A percentile compares a stretch with the other conserved stretches of the same genome.
Conservation (phyloP, 2,797 vertebrate genomes). For the Xiphorhynchus erythropygius region DNA sequence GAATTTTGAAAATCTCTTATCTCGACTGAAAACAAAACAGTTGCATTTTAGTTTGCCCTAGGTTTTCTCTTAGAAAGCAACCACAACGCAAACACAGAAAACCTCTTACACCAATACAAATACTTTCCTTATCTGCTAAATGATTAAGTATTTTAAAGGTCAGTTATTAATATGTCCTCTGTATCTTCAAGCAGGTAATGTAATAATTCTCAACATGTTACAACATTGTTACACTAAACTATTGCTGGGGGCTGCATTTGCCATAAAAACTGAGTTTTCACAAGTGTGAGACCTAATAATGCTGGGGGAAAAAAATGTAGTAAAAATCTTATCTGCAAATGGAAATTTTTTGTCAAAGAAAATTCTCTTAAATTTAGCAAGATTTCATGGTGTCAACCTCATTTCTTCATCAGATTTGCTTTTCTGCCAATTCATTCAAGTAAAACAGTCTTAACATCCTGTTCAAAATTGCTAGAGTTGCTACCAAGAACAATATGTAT, state of each 20-base stretch:
- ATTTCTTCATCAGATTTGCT: not conserved
- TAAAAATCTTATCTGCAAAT: not conserved
- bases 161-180: not conserved
- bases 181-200: not conserved
- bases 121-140: not conserved
- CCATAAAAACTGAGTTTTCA: not conserved
- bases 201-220: not conserved
- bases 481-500: not conserved
- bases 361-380: not conserved
- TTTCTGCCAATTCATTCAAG: not conserved
- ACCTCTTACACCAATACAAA: not conserved
- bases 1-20: constrained; percentile 92
- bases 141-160: not conserved
- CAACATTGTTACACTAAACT: not conserved
- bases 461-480: not conserved
- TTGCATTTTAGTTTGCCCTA: not conserved
- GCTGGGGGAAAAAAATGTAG: not conserved
- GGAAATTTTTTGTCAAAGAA: not conserved
- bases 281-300: not conserved
- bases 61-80: not conserved
- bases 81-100: not conserved
- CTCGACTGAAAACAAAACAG: constrained; percentile 81
- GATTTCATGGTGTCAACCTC: not conserved
- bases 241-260: not conserved
- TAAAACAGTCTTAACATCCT: not conserved